A percentile compares a stretch with the other conserved stretches of the same genome.
phyloP scores from a whole-genome alignment of 1,140 invertebrate genomes.

The Drosophila albomicans region DNA sequence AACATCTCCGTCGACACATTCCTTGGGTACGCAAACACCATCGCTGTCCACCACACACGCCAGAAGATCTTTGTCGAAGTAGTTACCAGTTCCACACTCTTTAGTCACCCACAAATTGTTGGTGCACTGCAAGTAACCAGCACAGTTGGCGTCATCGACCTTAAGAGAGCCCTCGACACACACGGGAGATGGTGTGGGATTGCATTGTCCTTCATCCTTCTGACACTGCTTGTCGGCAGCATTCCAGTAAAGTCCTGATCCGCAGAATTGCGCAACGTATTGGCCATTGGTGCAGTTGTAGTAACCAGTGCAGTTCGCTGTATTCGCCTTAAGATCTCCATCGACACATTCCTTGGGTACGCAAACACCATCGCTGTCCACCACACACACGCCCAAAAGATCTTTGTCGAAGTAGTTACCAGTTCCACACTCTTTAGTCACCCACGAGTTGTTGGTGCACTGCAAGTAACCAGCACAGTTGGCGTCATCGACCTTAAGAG shows the following conservation, averaged over 20 bases:
- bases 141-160: slow-evolving; percentile 33
- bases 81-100: slow-evolving; percentile 33
- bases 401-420: slow-evolving; percentile 40
- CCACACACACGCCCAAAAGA: slow-evolving; percentile 13
- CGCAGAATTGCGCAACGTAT: background rate
- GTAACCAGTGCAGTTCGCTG: slow-evolving; percentile 55
- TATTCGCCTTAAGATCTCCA: slow-evolving; percentile 22
- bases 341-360: slow-evolving; percentile 27
- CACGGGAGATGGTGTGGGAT: background rate
- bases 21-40: slow-evolving; percentile 48
- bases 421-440: slow-evolving; percentile 33
- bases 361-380: slow-evolving; percentile 47
- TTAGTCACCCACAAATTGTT: slow-evolving; percentile 30
- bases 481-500: background rate
- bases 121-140: slow-evolving; percentile 56
- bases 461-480: slow-evolving; percentile 58
- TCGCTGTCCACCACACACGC: slow-evolving; percentile 42
- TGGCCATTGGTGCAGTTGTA: slow-evolving; percentile 24
- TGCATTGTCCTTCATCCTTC: background rate
- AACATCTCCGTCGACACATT: slow-evolving; percentile 4
- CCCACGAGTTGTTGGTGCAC: slow-evolving; percentile 42
- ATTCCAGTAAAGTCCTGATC: background rate
- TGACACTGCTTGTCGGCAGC: background rate
- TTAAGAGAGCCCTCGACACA: background rate
- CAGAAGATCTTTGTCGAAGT: slow-evolving; percentile 28